Percentiles rank a stretch among this genome's conserved stretches.
Conservation (phyloP, 2,888 invertebrate species). For the Apamea anceps region DNA sequence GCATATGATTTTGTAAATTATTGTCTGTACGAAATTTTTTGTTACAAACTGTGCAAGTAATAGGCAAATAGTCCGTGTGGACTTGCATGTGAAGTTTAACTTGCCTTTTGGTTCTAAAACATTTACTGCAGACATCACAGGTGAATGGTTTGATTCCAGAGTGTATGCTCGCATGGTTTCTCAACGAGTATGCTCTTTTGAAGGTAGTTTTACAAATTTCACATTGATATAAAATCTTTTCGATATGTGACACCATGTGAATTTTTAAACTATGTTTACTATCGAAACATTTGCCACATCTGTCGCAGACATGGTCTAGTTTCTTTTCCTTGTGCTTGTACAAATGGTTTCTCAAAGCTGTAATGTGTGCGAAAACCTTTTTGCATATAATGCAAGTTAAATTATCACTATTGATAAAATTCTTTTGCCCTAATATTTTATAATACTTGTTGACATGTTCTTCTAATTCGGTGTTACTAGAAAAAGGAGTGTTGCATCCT, state of each 20-base stretch:
- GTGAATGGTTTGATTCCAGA: conserved; percentile 74
- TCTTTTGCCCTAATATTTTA: conserved; percentile 58
- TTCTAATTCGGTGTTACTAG: conserved; percentile 68
- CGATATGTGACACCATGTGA: conserved; percentile 78
- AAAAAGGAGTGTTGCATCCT: conserved; percentile 78
- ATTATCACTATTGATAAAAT: conserved; percentile 69
- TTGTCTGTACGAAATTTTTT: conserved; percentile 93
- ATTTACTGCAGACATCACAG: conserved; percentile 76
- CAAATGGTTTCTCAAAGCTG: conserved; percentile 85
- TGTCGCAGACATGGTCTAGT: conserved; percentile 79
- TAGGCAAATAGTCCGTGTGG: conserved; percentile 93
- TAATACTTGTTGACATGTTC: conserved; percentile 74
- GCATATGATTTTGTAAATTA: conserved; percentile 91
- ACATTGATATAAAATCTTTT: conserved; percentile 77
- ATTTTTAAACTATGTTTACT: conserved; percentile 71
- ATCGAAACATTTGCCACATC: conserved; percentile 80
- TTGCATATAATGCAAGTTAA: conserved; percentile 78
- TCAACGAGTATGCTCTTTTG: conserved; percentile 70
- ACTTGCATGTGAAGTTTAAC: conserved; percentile 92
- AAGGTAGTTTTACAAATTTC: conserved; percentile 81
- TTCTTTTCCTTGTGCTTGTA: conserved; percentile 88
- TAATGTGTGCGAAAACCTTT: conserved; percentile 75
- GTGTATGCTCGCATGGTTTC: conserved; percentile 75
- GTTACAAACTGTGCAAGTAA: conserved; percentile 92
- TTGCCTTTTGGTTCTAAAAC: conserved; percentile 72